Conservation (phyloP, 2,113 vertebrate genomes). For the Riparia riparia region DNA sequence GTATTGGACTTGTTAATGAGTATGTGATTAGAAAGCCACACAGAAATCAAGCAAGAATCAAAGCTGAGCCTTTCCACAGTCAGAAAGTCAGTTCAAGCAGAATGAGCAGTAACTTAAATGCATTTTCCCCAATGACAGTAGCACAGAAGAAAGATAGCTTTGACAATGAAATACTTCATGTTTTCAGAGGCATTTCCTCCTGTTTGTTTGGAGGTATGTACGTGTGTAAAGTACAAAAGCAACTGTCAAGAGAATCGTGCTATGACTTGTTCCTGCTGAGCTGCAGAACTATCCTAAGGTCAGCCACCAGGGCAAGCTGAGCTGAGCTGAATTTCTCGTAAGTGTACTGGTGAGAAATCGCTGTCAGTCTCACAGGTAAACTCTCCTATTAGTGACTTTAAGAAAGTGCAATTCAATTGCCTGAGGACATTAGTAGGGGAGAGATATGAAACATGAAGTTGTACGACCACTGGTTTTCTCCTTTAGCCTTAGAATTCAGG, state of each 20-base stretch:
- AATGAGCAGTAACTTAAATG: neutral
- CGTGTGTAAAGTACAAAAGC: neutral
- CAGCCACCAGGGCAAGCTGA: neutral
- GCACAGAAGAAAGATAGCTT: neutral
- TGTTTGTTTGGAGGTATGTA: neutral
- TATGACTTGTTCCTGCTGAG: neutral
- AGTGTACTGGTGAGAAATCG: neutral
- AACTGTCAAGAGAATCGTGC: neutral
- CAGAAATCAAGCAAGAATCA: neutral
- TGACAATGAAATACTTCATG: neutral
- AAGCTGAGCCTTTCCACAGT: neutral
- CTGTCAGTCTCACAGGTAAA: neutral
- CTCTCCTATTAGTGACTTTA: neutral
- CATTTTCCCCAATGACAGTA: neutral
- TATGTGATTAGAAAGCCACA: neutral
- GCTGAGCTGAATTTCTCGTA: neutral
- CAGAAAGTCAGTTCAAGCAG: neutral
- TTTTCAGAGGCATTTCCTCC: neutral
- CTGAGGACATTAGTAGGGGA: neutral
- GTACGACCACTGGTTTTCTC: neutral
- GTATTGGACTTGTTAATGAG: neutral
- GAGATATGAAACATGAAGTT: neutral
- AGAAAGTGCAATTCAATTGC: neutral
- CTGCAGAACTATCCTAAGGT: neutral
- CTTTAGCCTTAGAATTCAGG: neutral